Evolutionary conservation across 2,113 vertebrate species (phyloP).

Genomic region (Lynx canadensis): DNA sequence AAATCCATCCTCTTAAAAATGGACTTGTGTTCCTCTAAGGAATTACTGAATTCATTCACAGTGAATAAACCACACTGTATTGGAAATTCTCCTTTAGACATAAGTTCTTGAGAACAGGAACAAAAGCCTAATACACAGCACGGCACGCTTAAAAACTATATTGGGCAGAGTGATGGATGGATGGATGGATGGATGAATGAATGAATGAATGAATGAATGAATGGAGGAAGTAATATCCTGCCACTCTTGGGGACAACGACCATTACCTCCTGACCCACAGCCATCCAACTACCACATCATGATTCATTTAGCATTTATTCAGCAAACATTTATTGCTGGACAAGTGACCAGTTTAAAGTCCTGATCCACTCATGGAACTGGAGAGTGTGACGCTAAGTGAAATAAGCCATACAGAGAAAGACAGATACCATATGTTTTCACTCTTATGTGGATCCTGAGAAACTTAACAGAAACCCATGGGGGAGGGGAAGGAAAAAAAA

Average conservation of each 20-base stretch:
- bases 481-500: no score
- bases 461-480: no score
- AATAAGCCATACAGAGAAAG: no score
- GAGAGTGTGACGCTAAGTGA: no score
- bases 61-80: neutral
- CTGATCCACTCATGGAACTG: neutral
- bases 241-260: neutral
- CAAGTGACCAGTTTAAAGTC: slow-evolving; percentile 44
- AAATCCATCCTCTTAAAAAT: neutral
- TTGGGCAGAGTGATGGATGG: neutral
- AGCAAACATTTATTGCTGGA: slow-evolving; percentile 21
- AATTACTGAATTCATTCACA: neutral
- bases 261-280: neutral
- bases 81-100: neutral
- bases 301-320: slow-evolving; percentile 39
- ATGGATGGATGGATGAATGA: neutral
- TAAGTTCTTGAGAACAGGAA: neutral
- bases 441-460: no score
- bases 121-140: neutral
- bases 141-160: neutral
- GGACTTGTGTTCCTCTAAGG: neutral
- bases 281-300: neutral
- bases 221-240: neutral
- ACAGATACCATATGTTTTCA: no score
- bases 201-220: neutral